phyloP scores from a whole-genome alignment of 2,797 vertebrate species.

The Sebastes itinus region DNA sequence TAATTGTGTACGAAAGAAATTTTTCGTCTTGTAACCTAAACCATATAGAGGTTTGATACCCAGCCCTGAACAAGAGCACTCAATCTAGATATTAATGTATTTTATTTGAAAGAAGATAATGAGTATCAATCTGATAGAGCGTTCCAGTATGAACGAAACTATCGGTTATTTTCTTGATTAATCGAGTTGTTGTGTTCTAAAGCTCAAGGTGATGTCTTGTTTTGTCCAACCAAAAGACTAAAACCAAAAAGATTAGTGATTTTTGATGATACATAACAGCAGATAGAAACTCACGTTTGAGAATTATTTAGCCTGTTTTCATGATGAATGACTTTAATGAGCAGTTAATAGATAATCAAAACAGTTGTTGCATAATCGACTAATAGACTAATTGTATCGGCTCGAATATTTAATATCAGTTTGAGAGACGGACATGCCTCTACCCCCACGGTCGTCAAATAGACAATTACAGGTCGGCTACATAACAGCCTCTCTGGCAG shows the following conservation, averaged over 20 bases:
- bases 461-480: constrained; percentile 21
- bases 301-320: not conserved
- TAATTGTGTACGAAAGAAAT: too few relatives aligned
- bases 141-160: too few relatives aligned
- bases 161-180: not conserved
- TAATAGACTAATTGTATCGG: not conserved
- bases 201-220: not conserved
- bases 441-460: not conserved
- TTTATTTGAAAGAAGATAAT: not conserved
- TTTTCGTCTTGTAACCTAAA: too few relatives aligned
- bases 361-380: not conserved
- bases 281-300: not conserved
- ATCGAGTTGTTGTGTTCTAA: rapidly evolving
- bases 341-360: not conserved
- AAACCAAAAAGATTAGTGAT: not conserved
- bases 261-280: not conserved
- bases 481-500: constrained; percentile 18
- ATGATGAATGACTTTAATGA: too few relatives aligned
- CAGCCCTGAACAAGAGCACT: not conserved
- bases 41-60: not conserved
- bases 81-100: not conserved
- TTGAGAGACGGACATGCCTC: not conserved
- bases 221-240: not conserved
- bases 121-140: not conserved
- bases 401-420: not conserved